phyloP scores from a whole-genome alignment of 2,888 invertebrate species.

The Lithosia quadra region DNA sequence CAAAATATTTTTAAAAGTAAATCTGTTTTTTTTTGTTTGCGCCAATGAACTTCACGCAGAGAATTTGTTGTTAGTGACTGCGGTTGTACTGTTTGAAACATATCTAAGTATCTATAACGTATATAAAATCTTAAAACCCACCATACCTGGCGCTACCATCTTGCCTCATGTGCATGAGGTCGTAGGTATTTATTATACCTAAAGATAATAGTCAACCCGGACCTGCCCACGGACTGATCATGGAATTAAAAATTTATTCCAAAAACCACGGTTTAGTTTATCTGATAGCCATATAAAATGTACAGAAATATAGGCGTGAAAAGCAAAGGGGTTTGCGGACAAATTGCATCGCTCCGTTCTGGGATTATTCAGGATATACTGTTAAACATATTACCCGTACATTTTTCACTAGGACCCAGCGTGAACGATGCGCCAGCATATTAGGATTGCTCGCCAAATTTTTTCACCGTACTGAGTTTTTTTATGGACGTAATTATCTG shows the following conservation, averaged over 20 bases:
- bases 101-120: no score
- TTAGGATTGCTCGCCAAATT: conserved; percentile 50
- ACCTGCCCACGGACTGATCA: not conserved
- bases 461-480: conserved; percentile 30
- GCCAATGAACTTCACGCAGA: no score
- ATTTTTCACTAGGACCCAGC: conserved; percentile 55
- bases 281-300: conserved; percentile 32
- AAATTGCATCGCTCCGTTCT: conserved; percentile 58
- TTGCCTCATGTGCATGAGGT: not conserved
- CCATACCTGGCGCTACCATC: not conserved
- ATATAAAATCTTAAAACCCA: no score
- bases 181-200: not conserved
- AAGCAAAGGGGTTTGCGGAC: conserved; percentile 31
- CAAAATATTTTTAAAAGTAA: no score
- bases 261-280: not conserved
- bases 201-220: no score
- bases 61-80: no score
- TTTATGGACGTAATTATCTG: conserved; percentile 4
- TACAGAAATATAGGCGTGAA: conserved; percentile 50
- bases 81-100: no score
- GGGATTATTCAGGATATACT: conserved; percentile 64
- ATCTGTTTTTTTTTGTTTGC: no score
- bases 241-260: not conserved
- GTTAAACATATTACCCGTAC: conserved; percentile 62
- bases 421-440: conserved; percentile 51